Conservation (phyloP, 1,140 invertebrate species). For the Popillia japonica region DNA sequence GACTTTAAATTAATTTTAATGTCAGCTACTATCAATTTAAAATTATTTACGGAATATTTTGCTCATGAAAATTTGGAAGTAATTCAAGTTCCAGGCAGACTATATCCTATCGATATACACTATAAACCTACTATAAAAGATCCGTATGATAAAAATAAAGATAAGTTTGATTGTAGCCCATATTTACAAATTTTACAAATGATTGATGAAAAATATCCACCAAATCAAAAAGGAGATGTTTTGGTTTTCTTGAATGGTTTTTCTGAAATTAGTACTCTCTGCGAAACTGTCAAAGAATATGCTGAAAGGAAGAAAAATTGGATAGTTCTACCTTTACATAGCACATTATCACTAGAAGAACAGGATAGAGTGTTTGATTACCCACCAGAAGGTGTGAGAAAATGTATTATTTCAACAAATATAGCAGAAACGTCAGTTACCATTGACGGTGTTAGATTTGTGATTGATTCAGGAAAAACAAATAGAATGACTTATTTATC, state of each 20-base stretch:
- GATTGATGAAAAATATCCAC: conserved; percentile 89
- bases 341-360: conserved; percentile 89
- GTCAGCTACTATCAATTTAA: conserved; percentile 98
- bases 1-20: conserved; percentile 95
- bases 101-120: conserved; percentile 90
- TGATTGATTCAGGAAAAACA: conserved; percentile 96
- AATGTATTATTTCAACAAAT: conserved; percentile 99
- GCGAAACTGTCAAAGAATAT: conserved; percentile 88
- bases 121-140: conserved; percentile 84
- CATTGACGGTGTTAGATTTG: conserved; percentile 98
- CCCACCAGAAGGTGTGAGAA: conserved; percentile 92
- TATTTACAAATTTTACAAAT: conserved; percentile 91
- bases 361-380: conserved; percentile 99
- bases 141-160: conserved; percentile 73
- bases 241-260: conserved; percentile 97
- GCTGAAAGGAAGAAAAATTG: conserved; percentile 83
- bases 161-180: conserved; percentile 87
- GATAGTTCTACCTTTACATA: conserved; percentile 96
- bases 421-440: conserved; percentile 99
- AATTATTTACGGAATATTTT: conserved; percentile 93
- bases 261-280: conserved; percentile 91
- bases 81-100: conserved; percentile 91
- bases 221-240: conserved; percentile 90
- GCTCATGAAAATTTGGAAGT: conserved; percentile 78
- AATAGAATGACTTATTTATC: conserved; percentile 98